phyloP scores from a whole-genome alignment of 2,888 invertebrate species.

The Calameuta idolon region DNA sequence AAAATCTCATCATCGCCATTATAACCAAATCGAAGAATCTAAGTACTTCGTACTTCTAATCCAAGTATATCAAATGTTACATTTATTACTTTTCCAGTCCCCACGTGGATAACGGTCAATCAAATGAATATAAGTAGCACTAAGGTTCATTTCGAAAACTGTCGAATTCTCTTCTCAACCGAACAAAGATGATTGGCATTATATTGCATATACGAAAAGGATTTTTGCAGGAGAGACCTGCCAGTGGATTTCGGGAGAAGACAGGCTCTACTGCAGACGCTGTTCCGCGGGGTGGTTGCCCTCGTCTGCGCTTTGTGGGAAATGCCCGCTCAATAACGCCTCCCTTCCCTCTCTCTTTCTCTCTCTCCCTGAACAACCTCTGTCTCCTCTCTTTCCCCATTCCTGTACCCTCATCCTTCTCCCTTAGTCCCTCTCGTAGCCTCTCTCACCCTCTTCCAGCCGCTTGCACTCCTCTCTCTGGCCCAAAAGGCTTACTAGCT shows the following conservation, averaged over 20 bases:
- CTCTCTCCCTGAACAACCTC: constrained; percentile 29
- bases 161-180: too few relatives aligned
- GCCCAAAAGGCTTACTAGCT: constrained; percentile 47
- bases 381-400: constrained; percentile 18
- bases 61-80: not conserved
- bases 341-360: constrained; percentile 49
- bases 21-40: not conserved
- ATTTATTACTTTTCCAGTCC: not conserved
- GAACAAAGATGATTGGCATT: too few relatives aligned
- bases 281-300: constrained; percentile 62
- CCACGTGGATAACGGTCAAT: not conserved
- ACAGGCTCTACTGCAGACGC: constrained; percentile 6
- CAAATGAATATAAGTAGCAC: too few relatives aligned
- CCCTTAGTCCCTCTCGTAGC: constrained; percentile 19
- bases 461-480: constrained; percentile 34
- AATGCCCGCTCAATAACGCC: constrained; percentile 66
- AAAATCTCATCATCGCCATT: not conserved
- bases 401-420: constrained; percentile 13
- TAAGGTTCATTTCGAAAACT: too few relatives aligned
- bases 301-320: constrained; percentile 66
- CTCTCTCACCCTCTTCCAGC: not conserved
- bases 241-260: constrained; percentile 1
- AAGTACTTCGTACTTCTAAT: not conserved
- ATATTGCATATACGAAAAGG: too few relatives aligned
- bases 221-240: too few relatives aligned